These are phyloP conservation scores for Megalopta genalis DNA, from an alignment of 1,140 invertebrate genomes.

Conservation along the genomic window DNA sequence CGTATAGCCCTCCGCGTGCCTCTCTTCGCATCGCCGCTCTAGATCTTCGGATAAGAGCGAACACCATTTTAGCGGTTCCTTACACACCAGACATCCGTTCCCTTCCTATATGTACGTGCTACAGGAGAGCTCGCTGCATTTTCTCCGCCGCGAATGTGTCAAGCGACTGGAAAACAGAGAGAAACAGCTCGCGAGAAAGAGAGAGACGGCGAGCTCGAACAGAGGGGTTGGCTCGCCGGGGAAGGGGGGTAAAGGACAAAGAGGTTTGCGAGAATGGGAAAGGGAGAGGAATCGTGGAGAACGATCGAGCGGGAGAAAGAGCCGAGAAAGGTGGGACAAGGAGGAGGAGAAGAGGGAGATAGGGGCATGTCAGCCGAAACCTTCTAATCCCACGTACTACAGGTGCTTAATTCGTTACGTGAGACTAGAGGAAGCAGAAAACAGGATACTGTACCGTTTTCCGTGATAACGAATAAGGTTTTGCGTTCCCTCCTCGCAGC, in stretches of 20 bases:
- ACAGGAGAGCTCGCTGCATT: slow-evolving; percentile 52
- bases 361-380: slow-evolving; percentile 48
- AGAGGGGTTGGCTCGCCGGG: neutral
- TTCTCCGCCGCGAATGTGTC: slow-evolving; percentile 62
- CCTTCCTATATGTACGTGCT: slow-evolving; percentile 53
- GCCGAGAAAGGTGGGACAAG: neutral
- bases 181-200: neutral
- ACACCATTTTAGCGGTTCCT: slow-evolving; percentile 82
- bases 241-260: slow-evolving; percentile 29
- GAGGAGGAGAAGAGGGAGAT: slow-evolving; percentile 11
- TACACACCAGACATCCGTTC: slow-evolving; percentile 80
- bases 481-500: neutral
- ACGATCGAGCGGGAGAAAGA: neutral
- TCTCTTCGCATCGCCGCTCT: slow-evolving; percentile 80
- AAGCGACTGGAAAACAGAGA: slow-evolving; percentile 51
- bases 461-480: slow-evolving; percentile 55
- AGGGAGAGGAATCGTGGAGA: slow-evolving; percentile 17
- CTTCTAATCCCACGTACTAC: slow-evolving; percentile 56
- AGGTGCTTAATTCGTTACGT: slow-evolving; percentile 53
- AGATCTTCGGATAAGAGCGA: slow-evolving; percentile 80
- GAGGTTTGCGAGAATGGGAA: slow-evolving; percentile 17
- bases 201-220: neutral
- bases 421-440: slow-evolving; percentile 54
- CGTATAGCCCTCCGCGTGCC: slow-evolving; percentile 75
- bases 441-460: slow-evolving; percentile 62